Evolutionary conservation across 1,140 invertebrate genomes (phyloP), one percentile per base, ranked within the genome.

Genomic region (Drosophila cardini): DNA sequence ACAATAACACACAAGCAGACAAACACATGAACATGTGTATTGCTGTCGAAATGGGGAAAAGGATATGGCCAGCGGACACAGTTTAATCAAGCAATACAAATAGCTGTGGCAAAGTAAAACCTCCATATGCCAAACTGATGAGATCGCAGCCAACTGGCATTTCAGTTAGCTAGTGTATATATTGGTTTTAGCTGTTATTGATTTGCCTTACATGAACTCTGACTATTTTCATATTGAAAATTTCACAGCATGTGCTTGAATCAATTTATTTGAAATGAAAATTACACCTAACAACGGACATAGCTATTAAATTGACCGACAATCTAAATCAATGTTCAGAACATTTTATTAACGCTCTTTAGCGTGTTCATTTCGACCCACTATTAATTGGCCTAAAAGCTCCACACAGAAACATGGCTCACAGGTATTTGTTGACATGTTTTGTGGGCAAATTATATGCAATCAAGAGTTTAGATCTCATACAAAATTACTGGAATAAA

Each of bases 71-170:
- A 18, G 36, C 67, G 72, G 67, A 72, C 42, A 80, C 68, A 72
- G 78, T 67, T 72, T 57, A 80, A 80, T 80, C 78, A 80, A 63
- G 67, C 72, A 43, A 58, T 46, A 56, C 72, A 80, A 80, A 80
- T 68, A 72, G 52, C 57, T 60, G 13, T 32, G 21, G 48, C 26
- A 7, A 38, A 45, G 43, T 6, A 6, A 18, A 30, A 15, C 26
- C 9, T 55, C 10, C 15, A 42, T 40, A 42, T 18, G 46, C 21
- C 13, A n/a, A 26, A 26, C 21, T 26, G 21, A 16, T 45, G 38
- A 60, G 57, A 43, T 40, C 42, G 42, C 42, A 11, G 18, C 26
- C 11, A 60, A 60, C 40, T 60, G 34, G 57, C 40, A 96, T 42
- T 95, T 38, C 5, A 55, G 34, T 55, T 38, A 21, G 16, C 34